Evolutionary conservation across 30 jellyfish, hydroid and myxozoan species (phyloP).

Genomic region (Aurelia sp.): DNA sequence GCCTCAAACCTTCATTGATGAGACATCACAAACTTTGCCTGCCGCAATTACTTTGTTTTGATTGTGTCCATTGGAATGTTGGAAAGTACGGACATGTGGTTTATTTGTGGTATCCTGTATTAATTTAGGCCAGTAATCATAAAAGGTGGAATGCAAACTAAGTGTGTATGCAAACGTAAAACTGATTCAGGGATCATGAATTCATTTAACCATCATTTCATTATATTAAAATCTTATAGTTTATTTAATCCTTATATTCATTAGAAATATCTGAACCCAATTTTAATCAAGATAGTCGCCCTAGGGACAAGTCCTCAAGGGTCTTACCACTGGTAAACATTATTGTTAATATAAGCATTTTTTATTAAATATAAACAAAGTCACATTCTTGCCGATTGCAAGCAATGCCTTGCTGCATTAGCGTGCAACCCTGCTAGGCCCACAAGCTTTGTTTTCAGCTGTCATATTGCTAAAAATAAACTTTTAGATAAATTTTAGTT

Average conservation of each 20-base stretch:
- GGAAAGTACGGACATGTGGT: background rate
- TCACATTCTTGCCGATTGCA: slow-evolving; percentile 8
- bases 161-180: slow-evolving; percentile 6
- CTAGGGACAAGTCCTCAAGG: background rate
- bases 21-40: too few species aligned
- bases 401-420: slow-evolving; percentile 2
- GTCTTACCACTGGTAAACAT: slow-evolving; percentile 30
- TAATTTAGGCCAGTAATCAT: background rate
- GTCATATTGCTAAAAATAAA: too few species aligned
- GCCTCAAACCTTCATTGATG: too few species aligned
- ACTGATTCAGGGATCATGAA: slow-evolving; percentile 19
- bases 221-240: slow-evolving; percentile 4
- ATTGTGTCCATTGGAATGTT: background rate
- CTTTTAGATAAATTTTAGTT: too few species aligned
- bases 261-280: background rate
- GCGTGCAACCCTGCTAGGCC: background rate
- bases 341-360: background rate
- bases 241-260: slow-evolving; percentile 32
- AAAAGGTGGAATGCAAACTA: slow-evolving; percentile 2
- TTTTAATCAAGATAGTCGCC: slow-evolving; percentile 15
- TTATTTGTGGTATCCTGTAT: slow-evolving; percentile 44
- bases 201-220: slow-evolving; percentile 27
- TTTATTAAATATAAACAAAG: slow-evolving; percentile 16
- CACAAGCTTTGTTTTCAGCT: background rate
- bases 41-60: too few species aligned